phyloP scores from a whole-genome alignment of 2,888 invertebrate species.

The Volucella inanis region DNA sequence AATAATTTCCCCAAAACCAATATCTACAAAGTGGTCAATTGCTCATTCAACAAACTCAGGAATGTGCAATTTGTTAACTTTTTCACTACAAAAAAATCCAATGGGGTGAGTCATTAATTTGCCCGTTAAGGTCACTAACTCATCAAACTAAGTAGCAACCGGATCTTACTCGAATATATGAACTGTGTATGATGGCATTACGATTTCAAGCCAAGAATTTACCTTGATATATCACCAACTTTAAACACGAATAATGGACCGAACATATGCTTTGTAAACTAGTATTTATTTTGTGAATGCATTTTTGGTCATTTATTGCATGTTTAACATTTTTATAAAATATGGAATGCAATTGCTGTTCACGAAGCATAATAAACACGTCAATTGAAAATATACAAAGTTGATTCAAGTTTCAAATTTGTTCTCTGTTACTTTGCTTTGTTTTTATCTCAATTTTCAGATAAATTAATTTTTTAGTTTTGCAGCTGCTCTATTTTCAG shows the following conservation, averaged over 20 bases:
- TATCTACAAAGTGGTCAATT: constrained; percentile 4
- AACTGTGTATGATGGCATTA: background rate
- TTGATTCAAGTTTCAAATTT: no score
- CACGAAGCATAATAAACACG: no score
- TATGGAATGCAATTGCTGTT: no score
- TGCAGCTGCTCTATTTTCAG: no score
- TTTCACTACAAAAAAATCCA: constrained; percentile 3
- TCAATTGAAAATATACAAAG: no score
- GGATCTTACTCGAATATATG: constrained; percentile 7
- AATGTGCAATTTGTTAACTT: constrained; percentile 1
- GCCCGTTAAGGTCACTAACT: constrained; percentile 4
- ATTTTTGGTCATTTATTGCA: no score
- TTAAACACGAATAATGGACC: background rate
- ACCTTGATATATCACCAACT: background rate
- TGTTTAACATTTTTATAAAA: no score
- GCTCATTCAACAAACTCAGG: constrained; percentile 2
- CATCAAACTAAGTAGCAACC: constrained; percentile 4
- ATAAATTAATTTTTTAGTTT: no score
- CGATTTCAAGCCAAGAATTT: background rate
- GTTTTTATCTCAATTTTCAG: no score
- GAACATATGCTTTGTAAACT: no score
- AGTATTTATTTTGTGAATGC: no score
- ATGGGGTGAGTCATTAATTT: background rate
- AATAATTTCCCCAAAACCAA: background rate
- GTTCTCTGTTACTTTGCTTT: no score